Conservation (phyloP, 2,113 vertebrate species). For the Muntiacus muntjak region DNA sequence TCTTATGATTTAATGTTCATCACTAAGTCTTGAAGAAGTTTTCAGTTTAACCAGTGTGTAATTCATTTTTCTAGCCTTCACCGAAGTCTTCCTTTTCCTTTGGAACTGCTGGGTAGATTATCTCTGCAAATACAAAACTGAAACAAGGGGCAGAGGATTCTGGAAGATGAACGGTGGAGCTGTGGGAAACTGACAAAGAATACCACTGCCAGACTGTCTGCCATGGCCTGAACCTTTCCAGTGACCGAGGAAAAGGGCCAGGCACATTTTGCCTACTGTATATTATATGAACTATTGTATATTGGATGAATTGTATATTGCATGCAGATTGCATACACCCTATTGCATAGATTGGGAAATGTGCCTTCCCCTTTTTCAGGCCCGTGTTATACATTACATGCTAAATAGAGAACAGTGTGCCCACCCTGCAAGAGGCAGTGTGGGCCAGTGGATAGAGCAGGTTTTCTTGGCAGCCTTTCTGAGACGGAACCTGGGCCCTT, state of each 20-base stretch:
- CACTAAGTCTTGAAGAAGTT: background rate
- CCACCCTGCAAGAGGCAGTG: accelerated
- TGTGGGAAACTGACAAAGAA: background rate
- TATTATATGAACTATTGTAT: background rate
- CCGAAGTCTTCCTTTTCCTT: background rate
- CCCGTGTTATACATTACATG: background rate
- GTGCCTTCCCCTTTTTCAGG: background rate
- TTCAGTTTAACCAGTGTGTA: background rate
- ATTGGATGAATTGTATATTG: background rate
- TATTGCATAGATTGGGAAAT: background rate
- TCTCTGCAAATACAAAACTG: background rate
- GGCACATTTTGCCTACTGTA: too few relatives aligned
- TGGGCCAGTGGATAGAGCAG: too few relatives aligned
- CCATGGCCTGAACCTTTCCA: background rate
- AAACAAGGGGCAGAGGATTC: background rate
- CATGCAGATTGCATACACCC: accelerated
- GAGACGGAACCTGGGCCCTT: background rate
- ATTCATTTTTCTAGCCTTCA: background rate
- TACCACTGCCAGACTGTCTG: background rate
- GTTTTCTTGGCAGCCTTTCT: background rate
- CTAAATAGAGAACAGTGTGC: background rate
- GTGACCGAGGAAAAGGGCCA: background rate
- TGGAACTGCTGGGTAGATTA: background rate
- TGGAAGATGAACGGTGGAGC: background rate
- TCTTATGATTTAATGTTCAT: background rate